A percentile compares a stretch with the other conserved stretches of the same genome.
phyloP scores from a whole-genome alignment of 2,888 invertebrate species.

The Adela reaumurella region DNA sequence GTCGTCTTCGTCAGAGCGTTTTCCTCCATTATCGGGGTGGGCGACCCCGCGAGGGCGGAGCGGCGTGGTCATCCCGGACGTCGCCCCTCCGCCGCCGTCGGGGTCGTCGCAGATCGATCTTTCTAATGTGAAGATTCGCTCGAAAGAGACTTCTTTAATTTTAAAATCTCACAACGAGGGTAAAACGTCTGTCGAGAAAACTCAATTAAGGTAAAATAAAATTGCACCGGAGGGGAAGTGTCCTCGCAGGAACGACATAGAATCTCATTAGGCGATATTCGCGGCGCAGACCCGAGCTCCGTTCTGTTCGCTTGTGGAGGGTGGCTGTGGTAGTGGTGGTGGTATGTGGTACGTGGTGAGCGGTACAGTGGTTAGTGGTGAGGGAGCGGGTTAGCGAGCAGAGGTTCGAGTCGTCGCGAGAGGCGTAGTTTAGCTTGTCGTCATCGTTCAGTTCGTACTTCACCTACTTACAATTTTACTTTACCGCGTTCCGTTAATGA shows the following conservation, averaged over 20 bases:
- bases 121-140: slow-evolving; percentile 5
- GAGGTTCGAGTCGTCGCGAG: not conserved
- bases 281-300: not conserved
- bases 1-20: not conserved
- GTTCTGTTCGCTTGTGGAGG: too few relatives aligned
- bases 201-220: not conserved
- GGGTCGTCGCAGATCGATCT: slow-evolving; percentile 6
- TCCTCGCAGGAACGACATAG: not conserved
- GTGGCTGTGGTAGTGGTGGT: too few relatives aligned
- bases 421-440: not conserved
- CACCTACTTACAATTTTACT: not conserved
- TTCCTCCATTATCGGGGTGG: not conserved
- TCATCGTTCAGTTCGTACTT: not conserved
- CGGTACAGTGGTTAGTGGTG: too few relatives aligned
- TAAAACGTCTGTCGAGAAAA: not conserved
- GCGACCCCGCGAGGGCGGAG: not conserved
- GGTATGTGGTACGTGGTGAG: too few relatives aligned
- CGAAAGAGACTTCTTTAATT: slow-evolving; percentile 7
- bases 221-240: not conserved
- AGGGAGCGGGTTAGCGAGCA: not conserved
- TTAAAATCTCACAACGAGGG: slow-evolving; percentile 1
- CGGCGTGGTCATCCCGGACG: not conserved
- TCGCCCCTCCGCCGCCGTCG: slow-evolving; percentile 1
- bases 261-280: not conserved
- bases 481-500: not conserved